These are phyloP conservation scores for Andinoacara biseriatus DNA, from an alignment of 2,113 vertebrate species.

Conservation along the genomic window DNA sequence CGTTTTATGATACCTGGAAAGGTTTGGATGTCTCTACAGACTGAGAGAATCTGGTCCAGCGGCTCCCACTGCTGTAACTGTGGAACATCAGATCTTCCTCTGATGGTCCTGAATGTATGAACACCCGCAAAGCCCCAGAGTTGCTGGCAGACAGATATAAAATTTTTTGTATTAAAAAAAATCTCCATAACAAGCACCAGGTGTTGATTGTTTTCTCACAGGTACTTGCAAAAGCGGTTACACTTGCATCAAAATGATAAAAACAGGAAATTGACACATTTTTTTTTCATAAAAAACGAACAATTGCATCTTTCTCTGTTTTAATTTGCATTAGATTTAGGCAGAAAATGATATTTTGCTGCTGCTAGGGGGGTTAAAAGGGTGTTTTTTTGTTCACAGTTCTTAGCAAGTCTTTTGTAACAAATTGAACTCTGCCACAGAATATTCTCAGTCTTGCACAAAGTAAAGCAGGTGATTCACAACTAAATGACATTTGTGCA, in stretches of 20 bases:
- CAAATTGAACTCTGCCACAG: slow-evolving; percentile 54
- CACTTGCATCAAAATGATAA: not conserved
- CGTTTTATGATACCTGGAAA: slow-evolving; percentile 70
- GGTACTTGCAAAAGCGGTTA: not conserved
- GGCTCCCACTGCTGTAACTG: slow-evolving; percentile 37
- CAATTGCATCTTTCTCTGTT: no score
- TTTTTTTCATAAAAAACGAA: not conserved
- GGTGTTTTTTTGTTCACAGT: not conserved
- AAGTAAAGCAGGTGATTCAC: slow-evolving; percentile 58
- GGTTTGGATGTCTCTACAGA: slow-evolving; percentile 37
- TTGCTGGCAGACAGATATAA: slow-evolving; percentile 45
- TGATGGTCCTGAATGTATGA: slow-evolving; percentile 26
- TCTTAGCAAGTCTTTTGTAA: not conserved
- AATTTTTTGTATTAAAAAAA: not conserved
- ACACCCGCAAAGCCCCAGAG: slow-evolving; percentile 62
- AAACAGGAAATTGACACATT: not conserved
- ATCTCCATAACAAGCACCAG: not conserved
- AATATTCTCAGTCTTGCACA: slow-evolving; percentile 50
- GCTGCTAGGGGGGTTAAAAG: not conserved
- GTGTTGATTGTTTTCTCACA: not conserved
- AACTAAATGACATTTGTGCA: slow-evolving; percentile 49
- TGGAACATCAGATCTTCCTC: slow-evolving; percentile 58
- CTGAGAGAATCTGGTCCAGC: slow-evolving; percentile 70
- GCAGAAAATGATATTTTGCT: not conserved
- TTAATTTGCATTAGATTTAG: no score